phyloP scores from a whole-genome alignment of 2,797 vertebrate species.

The Mormyrops attenuatus region DNA sequence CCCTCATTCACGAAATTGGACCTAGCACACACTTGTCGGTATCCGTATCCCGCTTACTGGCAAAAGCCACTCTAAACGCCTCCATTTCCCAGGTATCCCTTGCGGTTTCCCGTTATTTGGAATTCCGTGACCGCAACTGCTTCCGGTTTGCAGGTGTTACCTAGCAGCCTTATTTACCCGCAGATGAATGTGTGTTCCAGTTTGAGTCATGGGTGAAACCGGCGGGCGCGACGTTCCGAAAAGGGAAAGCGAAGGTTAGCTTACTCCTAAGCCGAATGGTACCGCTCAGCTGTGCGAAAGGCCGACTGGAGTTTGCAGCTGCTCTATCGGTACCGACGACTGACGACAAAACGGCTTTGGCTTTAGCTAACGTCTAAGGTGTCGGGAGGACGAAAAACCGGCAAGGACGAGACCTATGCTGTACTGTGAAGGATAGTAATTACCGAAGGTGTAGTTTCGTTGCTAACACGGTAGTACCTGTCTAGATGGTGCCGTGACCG shows the following conservation, averaged over 20 bases:
- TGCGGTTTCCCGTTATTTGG: not conserved
- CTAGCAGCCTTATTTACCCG: not conserved
- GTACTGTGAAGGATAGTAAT: not conserved
- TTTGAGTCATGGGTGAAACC: not conserved
- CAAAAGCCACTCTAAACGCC: not conserved
- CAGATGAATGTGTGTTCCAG: not conserved
- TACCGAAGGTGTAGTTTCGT: not conserved
- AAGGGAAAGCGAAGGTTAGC: not conserved
- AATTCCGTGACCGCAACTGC: not conserved
- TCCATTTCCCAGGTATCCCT: not conserved
- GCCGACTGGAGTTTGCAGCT: not conserved
- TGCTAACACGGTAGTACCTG: not conserved
- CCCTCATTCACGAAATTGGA: not conserved
- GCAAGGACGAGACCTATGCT: not conserved
- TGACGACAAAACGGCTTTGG: not conserved
- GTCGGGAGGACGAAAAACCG: not conserved
- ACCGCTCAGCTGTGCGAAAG: not conserved
- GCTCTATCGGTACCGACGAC: not conserved
- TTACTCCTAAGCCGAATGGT: not conserved
- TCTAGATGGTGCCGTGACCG: not conserved
- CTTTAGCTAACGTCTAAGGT: not conserved
- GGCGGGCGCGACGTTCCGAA: not conserved
- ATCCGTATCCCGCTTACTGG: not conserved
- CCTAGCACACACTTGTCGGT: not conserved
- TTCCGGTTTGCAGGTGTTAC: conserved; percentile 23